phyloP scores from a whole-genome alignment of 2,113 vertebrate species.

The Rafetus swinhoei region DNA sequence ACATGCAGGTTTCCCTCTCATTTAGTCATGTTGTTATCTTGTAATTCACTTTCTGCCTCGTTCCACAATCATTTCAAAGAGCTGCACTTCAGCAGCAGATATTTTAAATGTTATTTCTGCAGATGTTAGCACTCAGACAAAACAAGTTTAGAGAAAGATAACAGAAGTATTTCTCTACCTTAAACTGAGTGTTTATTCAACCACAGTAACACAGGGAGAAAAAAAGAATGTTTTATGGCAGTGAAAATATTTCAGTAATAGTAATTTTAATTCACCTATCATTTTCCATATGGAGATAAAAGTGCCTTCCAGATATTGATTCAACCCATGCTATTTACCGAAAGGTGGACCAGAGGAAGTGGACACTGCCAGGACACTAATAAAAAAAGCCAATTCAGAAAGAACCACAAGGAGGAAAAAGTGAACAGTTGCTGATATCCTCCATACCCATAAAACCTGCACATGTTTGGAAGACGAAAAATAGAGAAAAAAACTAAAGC shows the following conservation, averaged over 20 bases:
- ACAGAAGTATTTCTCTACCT: neutral
- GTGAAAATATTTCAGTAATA: neutral
- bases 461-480: conserved; percentile 43
- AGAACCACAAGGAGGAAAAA: conserved; percentile 1
- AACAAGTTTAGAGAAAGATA: conserved; percentile 2
- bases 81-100: neutral
- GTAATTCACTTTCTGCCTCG: neutral
- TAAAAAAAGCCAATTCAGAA: conserved; percentile 19
- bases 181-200: conserved; percentile 4
- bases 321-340: neutral
- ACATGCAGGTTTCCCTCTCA: neutral
- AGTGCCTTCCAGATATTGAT: neutral
- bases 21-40: neutral
- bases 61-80: neutral
- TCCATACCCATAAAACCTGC: conserved; percentile 26
- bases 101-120: conserved; percentile 10
- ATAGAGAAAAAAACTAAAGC: conserved; percentile 39
- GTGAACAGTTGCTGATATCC: neutral
- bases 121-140: conserved; percentile 21
- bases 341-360: neutral
- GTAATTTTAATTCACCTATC: neutral
- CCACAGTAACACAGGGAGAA: neutral
- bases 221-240: neutral
- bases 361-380: neutral
- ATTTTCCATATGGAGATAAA: conserved; percentile 3